Evolutionary conservation across 2,113 vertebrate species (phyloP).

Genomic region (Rhegmatorhina hoffmannsi): DNA sequence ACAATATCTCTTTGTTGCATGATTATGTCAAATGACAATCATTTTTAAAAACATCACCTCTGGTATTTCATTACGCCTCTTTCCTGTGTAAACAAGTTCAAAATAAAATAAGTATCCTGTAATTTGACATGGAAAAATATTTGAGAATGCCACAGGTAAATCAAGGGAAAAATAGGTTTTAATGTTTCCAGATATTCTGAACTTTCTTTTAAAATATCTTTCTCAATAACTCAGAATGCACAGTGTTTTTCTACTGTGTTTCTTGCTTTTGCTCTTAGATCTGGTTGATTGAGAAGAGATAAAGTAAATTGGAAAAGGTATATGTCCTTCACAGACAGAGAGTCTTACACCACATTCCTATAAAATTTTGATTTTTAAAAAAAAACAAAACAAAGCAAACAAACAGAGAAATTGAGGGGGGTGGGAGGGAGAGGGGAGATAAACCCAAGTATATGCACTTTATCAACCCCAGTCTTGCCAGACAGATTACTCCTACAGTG

Average conservation of each 20-base stretch:
- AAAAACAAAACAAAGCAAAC: neutral
- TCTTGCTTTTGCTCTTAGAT: neutral
- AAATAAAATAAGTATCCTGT: neutral
- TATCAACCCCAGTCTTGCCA: accelerated
- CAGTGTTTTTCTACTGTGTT: neutral
- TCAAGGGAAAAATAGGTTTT: neutral
- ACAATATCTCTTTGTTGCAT: neutral
- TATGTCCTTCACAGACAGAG: neutral
- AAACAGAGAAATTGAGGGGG: too few species aligned
- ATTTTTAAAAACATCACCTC: neutral
- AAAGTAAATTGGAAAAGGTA: neutral
- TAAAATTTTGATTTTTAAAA: neutral
- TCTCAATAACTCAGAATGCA: neutral
- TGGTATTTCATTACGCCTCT: neutral
- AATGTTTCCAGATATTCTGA: neutral
- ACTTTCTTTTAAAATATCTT: neutral
- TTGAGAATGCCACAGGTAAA: neutral
- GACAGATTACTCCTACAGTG: neutral
- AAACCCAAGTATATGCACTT: neutral
- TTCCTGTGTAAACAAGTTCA: neutral
- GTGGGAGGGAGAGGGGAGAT: neutral
- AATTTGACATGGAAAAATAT: neutral
- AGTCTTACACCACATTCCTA: neutral
- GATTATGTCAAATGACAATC: neutral
- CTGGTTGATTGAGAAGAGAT: neutral